A percentile compares a stretch with the other conserved stretches of the same genome.
phyloP scores from a whole-genome alignment of 2,888 invertebrate species.

The Tanypteryx hageni region DNA sequence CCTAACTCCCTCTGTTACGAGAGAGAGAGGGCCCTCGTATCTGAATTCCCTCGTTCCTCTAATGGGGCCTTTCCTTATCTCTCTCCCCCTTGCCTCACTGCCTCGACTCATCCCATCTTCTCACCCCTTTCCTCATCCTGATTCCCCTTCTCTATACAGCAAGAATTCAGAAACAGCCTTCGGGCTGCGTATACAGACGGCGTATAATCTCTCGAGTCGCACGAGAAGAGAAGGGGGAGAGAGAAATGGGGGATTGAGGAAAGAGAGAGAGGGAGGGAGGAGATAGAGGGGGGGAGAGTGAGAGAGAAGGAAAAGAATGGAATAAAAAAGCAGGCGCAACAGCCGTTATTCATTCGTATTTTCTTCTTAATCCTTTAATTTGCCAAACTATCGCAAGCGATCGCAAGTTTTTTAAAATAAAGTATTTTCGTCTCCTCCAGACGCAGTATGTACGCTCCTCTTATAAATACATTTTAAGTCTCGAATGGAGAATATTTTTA shows the following conservation, averaged over 20 bases:
- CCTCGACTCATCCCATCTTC: not conserved
- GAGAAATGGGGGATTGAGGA: not conserved
- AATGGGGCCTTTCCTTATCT: not conserved
- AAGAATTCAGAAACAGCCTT: conserved; percentile 25
- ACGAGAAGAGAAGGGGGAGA: not conserved
- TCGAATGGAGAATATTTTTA: too few species aligned
- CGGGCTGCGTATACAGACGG: too few species aligned
- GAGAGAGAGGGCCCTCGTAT: not conserved
- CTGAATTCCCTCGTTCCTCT: not conserved
- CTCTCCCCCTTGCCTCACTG: not conserved
- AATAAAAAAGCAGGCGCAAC: not conserved
- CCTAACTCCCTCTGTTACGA: not conserved
- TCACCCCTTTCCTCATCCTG: not conserved
- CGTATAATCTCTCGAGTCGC: conserved; percentile 16
- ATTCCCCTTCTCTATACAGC: conserved; percentile 17
- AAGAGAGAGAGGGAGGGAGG: not conserved
- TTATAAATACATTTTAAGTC: too few species aligned
- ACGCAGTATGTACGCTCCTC: too few species aligned
- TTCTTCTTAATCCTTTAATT: not conserved
- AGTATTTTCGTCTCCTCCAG: too few species aligned
- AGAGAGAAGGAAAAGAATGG: not conserved
- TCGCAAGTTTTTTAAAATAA: too few species aligned
- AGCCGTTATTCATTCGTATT: not conserved
- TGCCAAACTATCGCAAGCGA: too few species aligned
- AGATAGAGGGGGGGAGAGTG: not conserved